These are phyloP conservation scores for Tricholaema leucomelas DNA, from an alignment of 2,113 vertebrate genomes.

Conservation along the genomic window DNA sequence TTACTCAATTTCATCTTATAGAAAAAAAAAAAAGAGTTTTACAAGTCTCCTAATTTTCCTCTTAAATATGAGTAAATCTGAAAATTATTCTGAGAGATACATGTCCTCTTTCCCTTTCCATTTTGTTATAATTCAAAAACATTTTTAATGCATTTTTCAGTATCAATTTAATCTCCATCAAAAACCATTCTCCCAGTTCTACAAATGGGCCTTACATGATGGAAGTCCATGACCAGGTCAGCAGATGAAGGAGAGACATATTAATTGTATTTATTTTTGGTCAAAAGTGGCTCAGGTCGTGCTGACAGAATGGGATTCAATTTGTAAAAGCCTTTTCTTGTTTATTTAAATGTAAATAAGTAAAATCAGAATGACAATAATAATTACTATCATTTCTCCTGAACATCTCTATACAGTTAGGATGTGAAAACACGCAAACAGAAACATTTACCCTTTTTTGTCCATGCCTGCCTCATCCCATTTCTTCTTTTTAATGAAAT, in stretches of 20 bases:
- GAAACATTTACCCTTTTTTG: background rate
- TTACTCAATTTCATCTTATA: background rate
- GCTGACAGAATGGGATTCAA: background rate
- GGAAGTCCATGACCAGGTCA: constrained; percentile 14
- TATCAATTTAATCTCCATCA: constrained; percentile 1
- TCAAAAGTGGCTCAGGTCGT: constrained; percentile 16
- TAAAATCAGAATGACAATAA: constrained; percentile 8
- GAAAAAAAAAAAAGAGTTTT: background rate
- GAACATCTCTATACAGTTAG: background rate
- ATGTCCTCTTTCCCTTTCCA: background rate
- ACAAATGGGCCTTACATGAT: background rate
- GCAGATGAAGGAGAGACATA: background rate
- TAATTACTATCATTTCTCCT: constrained; percentile 19
- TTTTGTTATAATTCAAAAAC: background rate
- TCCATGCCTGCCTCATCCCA: background rate
- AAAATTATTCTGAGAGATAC: background rate
- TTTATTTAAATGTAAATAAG: constrained; percentile 46
- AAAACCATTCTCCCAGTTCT: background rate
- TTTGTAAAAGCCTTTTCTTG: background rate
- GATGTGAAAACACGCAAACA: background rate
- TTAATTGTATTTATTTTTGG: constrained; percentile 7
- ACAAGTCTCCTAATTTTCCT: background rate
- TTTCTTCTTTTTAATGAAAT: background rate
- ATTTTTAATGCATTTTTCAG: background rate
- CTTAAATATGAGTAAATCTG: background rate